Conservation (phyloP, 2,113 vertebrate species). For the Oncorhynchus gorbuscha region DNA sequence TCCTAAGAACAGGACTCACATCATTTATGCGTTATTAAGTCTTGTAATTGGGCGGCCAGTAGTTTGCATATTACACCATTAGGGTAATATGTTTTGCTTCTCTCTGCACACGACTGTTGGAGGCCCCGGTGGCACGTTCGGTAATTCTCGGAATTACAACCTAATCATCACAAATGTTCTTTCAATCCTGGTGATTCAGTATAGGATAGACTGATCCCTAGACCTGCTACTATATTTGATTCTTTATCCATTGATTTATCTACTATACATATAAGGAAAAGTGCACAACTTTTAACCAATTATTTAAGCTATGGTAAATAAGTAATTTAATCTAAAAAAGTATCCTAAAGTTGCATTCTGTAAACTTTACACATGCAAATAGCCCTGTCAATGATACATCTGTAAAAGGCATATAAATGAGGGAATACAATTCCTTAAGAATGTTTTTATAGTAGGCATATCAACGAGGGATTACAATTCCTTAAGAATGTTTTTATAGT, state of each 20-base stretch:
- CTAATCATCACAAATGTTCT: conserved; percentile 95
- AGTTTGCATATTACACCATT: conserved; percentile 99
- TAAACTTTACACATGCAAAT: too few relatives aligned
- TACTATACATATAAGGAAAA: conserved; percentile 9
- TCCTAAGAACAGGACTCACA: conserved; percentile 91
- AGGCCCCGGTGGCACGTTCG: conserved; percentile 86
- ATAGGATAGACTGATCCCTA: conserved; percentile 34
- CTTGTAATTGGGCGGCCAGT: conserved; percentile 95
- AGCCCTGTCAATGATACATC: too few relatives aligned
- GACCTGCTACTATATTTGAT: conserved; percentile 33
- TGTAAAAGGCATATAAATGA: too few relatives aligned
- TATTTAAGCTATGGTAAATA: too few relatives aligned
- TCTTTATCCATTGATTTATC: conserved; percentile 44
- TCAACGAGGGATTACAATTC: too few relatives aligned
- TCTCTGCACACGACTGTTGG: conserved; percentile 87
- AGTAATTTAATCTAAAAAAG: too few relatives aligned
- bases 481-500: too few relatives aligned
- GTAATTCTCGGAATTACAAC: conserved; percentile 94
- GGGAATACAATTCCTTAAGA: too few relatives aligned
- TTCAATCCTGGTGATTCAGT: conserved; percentile 86
- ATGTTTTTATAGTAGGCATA: too few relatives aligned
- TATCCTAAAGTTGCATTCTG: too few relatives aligned
- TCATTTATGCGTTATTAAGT: conserved; percentile 99
- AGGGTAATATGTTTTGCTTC: conserved; percentile 98
- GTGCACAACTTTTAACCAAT: too few relatives aligned